A percentile compares a stretch with the other conserved stretches of the same genome.
phyloP scores from a whole-genome alignment of 2,888 invertebrate species.

The Acronicta alni region DNA sequence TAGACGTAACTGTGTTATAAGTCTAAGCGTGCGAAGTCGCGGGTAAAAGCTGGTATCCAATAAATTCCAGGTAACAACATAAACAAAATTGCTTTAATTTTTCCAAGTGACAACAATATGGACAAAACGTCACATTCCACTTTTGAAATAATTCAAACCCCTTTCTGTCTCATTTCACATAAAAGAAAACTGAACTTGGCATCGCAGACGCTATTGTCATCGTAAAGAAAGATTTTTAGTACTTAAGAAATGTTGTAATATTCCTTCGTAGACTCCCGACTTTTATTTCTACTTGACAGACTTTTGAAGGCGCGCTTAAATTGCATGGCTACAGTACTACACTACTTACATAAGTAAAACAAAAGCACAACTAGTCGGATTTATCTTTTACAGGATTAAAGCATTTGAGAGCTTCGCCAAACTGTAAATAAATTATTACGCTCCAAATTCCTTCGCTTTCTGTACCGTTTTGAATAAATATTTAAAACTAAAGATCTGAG shows the following conservation, averaged over 20 bases:
- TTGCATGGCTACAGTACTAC: conserved; percentile 57
- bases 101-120: conserved; percentile 2
- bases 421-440: conserved; percentile 31
- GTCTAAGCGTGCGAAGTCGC: no score
- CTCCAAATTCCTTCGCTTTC: background rate
- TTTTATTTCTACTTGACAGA: conserved; percentile 68
- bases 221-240: conserved; percentile 59
- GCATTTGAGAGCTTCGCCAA: conserved; percentile 24
- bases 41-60: no score
- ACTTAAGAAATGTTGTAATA: conserved; percentile 68
- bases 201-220: conserved; percentile 48
- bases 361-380: conserved; percentile 55
- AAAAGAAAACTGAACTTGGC: conserved; percentile 24
- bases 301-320: conserved; percentile 60
- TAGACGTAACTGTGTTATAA: no score
- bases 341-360: conserved; percentile 51
- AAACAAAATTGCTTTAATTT: background rate
- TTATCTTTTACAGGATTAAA: conserved; percentile 43
- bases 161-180: conserved; percentile 32
- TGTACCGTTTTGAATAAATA: background rate
- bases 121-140: conserved; percentile 6
- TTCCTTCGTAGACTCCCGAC: conserved; percentile 50
- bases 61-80: no score
- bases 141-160: conserved; percentile 43
- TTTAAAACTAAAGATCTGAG: conserved; percentile 1